These are phyloP conservation scores for Buphagus erythrorhynchus DNA, from an alignment of 2,797 vertebrate species.

Conservation along the genomic window DNA sequence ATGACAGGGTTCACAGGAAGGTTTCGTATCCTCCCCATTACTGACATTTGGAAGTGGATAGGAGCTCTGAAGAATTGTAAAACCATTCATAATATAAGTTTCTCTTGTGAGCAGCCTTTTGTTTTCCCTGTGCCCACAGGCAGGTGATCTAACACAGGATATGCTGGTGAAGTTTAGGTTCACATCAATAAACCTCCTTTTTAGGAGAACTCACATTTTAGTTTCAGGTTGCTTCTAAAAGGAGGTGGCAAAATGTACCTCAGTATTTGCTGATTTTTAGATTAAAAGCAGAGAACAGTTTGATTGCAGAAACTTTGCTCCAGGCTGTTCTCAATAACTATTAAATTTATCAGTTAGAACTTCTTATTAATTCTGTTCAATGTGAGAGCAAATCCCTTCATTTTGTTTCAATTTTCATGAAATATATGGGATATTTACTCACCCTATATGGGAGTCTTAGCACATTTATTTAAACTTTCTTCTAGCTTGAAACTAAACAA, in stretches of 20 bases:
- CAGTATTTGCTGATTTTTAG: not conserved
- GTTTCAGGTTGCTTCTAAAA: not conserved
- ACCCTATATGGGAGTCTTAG: not conserved
- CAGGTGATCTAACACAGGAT: not conserved
- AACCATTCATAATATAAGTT: not conserved
- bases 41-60: not conserved
- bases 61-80: not conserved
- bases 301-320: not conserved
- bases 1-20: not conserved
- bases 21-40: not conserved
- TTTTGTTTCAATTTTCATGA: not conserved
- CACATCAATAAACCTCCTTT: not conserved
- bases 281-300: not conserved
- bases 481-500: slow-evolving; percentile 22
- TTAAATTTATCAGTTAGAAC: not conserved
- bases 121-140: not conserved
- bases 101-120: not conserved
- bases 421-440: not conserved
- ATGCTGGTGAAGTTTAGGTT: not conserved
- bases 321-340: not conserved
- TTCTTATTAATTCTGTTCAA: not conserved
- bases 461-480: not conserved
- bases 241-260: not conserved
- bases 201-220: not conserved
- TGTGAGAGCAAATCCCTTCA: not conserved